These are phyloP conservation scores for Zaprionus vittiger DNA, from an alignment of 1,140 invertebrate species.

Conservation along the genomic window DNA sequence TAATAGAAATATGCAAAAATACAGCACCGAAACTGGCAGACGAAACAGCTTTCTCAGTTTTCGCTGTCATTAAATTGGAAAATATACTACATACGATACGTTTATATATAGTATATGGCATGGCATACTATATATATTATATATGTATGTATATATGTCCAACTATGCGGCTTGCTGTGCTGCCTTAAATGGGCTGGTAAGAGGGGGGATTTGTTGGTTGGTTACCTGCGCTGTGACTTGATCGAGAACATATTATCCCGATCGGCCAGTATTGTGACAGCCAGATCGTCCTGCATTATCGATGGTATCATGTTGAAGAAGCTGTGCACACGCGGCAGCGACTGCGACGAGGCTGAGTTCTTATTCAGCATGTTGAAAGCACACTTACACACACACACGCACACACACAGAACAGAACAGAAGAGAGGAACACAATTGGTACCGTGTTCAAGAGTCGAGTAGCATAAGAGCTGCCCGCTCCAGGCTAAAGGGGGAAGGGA, in stretches of 20 bases:
- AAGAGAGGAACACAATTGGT: constrained; percentile 18
- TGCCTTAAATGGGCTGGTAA: constrained; percentile 9
- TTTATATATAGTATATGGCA: constrained; percentile 14
- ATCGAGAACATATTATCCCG: constrained; percentile 82
- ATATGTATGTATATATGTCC: neutral
- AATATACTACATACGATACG: constrained; percentile 36
- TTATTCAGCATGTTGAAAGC: constrained; percentile 72
- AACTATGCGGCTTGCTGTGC: neutral
- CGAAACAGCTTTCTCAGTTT: constrained; percentile 28
- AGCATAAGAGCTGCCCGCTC: neutral
- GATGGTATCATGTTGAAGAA: constrained; percentile 83
- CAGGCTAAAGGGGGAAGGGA: neutral
- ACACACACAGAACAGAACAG: neutral
- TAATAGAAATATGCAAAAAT: constrained; percentile 56
- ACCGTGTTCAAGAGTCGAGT: neutral
- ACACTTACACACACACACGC: constrained; percentile 12
- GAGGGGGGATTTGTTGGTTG: neutral
- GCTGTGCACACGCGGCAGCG: constrained; percentile 80
- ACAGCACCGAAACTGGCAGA: constrained; percentile 18
- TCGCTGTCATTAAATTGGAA: constrained; percentile 66
- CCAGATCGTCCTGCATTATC: constrained; percentile 80
- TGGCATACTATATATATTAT: neutral
- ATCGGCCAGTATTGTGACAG: constrained; percentile 74
- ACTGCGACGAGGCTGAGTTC: constrained; percentile 75
- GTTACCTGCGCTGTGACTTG: constrained; percentile 79